A percentile compares a stretch with the other conserved stretches of the same genome.
phyloP scores from a whole-genome alignment of 2,797 vertebrate genomes.

The Siniperca obscura region DNA sequence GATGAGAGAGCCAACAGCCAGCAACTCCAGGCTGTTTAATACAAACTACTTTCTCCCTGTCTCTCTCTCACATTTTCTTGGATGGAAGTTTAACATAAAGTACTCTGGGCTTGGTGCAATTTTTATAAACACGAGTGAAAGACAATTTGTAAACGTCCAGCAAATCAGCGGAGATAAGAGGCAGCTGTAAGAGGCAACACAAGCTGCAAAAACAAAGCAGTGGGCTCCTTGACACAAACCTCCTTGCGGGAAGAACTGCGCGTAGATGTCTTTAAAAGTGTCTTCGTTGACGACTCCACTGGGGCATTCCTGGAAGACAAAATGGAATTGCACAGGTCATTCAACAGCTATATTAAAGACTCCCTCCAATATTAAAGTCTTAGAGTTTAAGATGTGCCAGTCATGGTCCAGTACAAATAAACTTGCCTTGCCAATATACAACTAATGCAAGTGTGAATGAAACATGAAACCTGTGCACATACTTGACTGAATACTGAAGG shows the following conservation, averaged over 20 bases:
- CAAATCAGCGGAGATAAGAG: conserved; percentile 10
- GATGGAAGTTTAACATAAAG: conserved; percentile 9
- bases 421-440: background rate
- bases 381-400: background rate
- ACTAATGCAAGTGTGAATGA: background rate
- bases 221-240: conserved; percentile 84
- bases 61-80: background rate
- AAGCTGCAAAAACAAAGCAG: conserved; percentile 11
- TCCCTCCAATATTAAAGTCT: background rate
- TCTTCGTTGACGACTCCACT: conserved; percentile 99
- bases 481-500: background rate
- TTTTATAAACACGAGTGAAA: conserved; percentile 27
- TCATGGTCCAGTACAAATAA: background rate
- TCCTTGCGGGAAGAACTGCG: conserved; percentile 99
- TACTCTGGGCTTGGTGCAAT: conserved; percentile 3
- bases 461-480: background rate
- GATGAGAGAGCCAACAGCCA: conserved; percentile 47
- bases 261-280: conserved; percentile 98
- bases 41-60: conserved; percentile 8
- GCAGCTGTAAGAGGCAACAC: background rate
- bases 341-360: conserved; percentile 9
- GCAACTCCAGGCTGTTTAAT: conserved; percentile 14
- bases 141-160: conserved; percentile 2
- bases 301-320: conserved; percentile 92
- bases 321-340: background rate